Evolutionary conservation across 2,113 vertebrate genomes (phyloP).

Genomic region (Corythornis madagascariensis): DNA sequence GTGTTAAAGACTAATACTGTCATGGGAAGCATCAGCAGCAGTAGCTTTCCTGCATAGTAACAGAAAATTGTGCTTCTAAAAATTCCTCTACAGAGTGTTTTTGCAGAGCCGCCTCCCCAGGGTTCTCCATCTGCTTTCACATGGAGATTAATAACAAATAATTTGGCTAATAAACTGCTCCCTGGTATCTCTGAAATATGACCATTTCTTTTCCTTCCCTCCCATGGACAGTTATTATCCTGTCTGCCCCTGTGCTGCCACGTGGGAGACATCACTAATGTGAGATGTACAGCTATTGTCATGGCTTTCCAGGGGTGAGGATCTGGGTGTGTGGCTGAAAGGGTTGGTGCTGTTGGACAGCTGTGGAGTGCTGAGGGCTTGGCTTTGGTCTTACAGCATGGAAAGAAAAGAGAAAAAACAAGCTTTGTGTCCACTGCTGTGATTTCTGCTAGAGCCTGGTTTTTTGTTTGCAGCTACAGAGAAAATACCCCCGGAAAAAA

Average conservation of each 20-base stretch:
- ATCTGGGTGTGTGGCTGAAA: not conserved
- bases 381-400: not conserved
- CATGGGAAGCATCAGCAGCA: not conserved
- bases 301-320: not conserved
- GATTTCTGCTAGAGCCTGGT: not conserved
- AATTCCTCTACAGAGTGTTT: slow-evolving; percentile 44
- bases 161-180: slow-evolving; percentile 47
- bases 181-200: not conserved
- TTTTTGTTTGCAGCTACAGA: not conserved
- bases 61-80: slow-evolving; percentile 54
- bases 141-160: slow-evolving; percentile 40
- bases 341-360: not conserved
- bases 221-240: not conserved
- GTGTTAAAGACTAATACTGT: slow-evolving; percentile 28
- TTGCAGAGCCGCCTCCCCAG: not conserved
- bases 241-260: not conserved
- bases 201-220: slow-evolving; percentile 17
- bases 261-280: not conserved
- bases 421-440: not conserved
- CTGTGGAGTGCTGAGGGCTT: not conserved
- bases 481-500: not conserved
- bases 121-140: slow-evolving; percentile 53
- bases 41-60: slow-evolving; percentile 57
- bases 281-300: not conserved
- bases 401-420: not conserved